Percentiles rank a stretch among this genome's conserved stretches.
Conservation (phyloP, 2,888 invertebrate species). For the Tribolium freemani region DNA sequence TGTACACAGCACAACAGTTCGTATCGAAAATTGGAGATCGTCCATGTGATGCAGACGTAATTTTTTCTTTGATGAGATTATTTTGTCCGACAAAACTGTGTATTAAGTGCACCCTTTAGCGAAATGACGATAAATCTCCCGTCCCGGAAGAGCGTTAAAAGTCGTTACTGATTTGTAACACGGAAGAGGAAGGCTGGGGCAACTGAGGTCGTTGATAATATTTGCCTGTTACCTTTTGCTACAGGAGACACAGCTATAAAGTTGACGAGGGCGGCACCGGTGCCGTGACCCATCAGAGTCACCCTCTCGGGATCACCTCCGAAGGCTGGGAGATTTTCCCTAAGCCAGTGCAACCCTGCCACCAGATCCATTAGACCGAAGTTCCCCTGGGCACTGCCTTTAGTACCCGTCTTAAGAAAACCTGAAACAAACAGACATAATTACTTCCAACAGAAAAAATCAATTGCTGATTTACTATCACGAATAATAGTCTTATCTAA, state of each 20-base stretch:
- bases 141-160: constrained; percentile 36
- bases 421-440: constrained; percentile 71
- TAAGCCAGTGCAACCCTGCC: constrained; percentile 96
- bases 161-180: constrained; percentile 40
- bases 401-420: constrained; percentile 91
- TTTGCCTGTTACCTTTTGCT: constrained; percentile 81
- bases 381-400: constrained; percentile 91
- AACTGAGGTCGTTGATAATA: constrained; percentile 31
- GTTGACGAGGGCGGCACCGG: constrained; percentile 96
- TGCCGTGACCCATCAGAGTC: constrained; percentile 95
- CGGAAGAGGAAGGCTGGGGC: constrained; percentile 27
- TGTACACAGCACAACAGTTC: constrained; percentile 47
- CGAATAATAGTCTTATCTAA: too few relatives aligned
- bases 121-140: constrained; percentile 17
- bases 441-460: not conserved
- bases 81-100: not conserved
- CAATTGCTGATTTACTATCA: too few relatives aligned
- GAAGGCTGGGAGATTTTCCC: constrained; percentile 94
- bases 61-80: constrained; percentile 38
- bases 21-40: constrained; percentile 35
- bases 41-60: constrained; percentile 23
- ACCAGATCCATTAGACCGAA: constrained; percentile 93
- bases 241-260: constrained; percentile 96
- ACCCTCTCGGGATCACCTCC: constrained; percentile 95
- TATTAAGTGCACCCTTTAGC: not conserved